phyloP scores from a whole-genome alignment of 2,797 vertebrate genomes.

The Gymnocypris eckloni region DNA sequence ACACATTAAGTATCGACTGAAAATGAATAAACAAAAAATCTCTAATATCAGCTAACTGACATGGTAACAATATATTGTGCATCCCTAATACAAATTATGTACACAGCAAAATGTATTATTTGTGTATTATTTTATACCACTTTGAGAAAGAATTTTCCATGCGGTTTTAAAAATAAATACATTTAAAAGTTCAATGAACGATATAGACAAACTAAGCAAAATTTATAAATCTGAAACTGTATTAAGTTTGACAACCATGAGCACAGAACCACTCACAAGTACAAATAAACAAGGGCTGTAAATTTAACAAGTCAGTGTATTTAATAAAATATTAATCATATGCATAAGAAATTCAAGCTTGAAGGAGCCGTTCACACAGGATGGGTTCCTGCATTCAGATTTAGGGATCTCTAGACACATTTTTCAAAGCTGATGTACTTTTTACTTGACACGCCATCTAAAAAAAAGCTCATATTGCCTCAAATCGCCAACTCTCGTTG shows the following conservation, averaged over 20 bases:
- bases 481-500: not conserved
- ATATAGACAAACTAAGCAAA: not conserved
- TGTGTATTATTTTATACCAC: not conserved
- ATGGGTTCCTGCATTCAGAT: not conserved
- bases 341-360: slow-evolving; percentile 3
- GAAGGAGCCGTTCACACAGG: not conserved
- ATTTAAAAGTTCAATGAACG: not conserved
- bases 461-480: slow-evolving; percentile 4
- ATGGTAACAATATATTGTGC: not conserved
- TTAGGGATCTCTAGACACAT: not conserved
- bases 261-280: not conserved
- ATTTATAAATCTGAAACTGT: not conserved
- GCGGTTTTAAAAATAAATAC: not conserved
- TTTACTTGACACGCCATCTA: not conserved
- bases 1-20: not conserved
- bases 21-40: not conserved
- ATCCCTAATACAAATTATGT: not conserved
- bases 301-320: not conserved
- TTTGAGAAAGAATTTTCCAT: not conserved
- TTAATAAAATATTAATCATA: slow-evolving; percentile 4
- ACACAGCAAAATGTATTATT: not conserved
- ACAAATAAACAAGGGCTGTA: not conserved
- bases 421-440: not conserved
- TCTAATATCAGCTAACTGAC: not conserved
- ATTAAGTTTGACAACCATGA: not conserved